Evolutionary conservation across 2,888 invertebrate species (phyloP), one percentile per base, ranked within the genome.

Genomic region (Nomada hirtipes): DNA sequence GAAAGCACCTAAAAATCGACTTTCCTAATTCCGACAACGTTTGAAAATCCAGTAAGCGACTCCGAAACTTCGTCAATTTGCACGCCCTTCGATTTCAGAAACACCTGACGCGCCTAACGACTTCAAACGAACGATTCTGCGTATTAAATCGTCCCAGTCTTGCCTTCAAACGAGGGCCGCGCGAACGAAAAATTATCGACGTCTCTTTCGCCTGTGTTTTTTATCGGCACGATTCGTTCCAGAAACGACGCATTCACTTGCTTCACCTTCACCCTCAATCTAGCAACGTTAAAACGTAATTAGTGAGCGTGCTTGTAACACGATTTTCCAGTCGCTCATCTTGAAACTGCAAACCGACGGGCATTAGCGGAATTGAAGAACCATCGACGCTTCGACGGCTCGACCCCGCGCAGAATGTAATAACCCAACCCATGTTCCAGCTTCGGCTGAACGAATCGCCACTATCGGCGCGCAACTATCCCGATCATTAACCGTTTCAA

Each of bases 401-500:
- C 52, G 20, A 15, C 7, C 15, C 52, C 10, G 10, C 2, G 10
- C 13, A 15, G 9, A 70, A 50, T 47, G 44, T 50, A 36, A n/a
- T 9, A 4, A 20, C 11, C 3, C 10, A 44, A 69, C n/a, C 69
- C 26, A 44, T 1, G 18, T 69, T 47, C 0, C n/a, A n/a, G 9
- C 7, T 3, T 26, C 26, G 26, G 13, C 0, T 26, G 44, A 59
- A 60, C 10, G 0, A 59, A 69, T 69, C 69, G 13, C 7, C 36
- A 4, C 50, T 50, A 65, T 65, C 65, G 29, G 29, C 18, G 18
- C 29, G 36, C 52, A 29, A 69, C 69, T 26, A 47, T 26, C 4
- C 18, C 26, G 20, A 61, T 59, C 20, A 20, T 47, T 20, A 3
- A 13, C 20, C 20, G 15, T 73, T 73, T 47, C 69, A 26, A 70